Conservation (phyloP, 2,113 vertebrate genomes). For the Morone saxatilis region DNA sequence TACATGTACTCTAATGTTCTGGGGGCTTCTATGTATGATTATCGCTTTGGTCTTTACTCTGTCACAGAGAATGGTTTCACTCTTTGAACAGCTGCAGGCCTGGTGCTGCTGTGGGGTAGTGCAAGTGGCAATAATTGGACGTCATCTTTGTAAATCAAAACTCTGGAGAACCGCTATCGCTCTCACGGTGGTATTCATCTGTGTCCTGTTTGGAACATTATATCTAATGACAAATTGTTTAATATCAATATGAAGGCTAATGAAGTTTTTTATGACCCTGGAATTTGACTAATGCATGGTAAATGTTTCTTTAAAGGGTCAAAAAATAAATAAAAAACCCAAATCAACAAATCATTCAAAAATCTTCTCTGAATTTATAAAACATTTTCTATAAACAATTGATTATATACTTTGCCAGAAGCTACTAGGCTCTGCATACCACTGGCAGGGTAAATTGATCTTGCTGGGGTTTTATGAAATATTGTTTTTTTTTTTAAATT, state of each 20-base stretch:
- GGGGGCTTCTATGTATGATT: conserved; percentile 25
- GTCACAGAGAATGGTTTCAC: not conserved
- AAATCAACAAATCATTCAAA: conserved; percentile 15
- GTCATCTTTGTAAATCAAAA: not conserved
- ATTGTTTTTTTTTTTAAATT: conserved; percentile 38
- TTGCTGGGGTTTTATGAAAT: conserved; percentile 49
- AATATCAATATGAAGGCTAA: not conserved
- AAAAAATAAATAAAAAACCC: not conserved
- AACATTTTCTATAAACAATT: conserved; percentile 34
- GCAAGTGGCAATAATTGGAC: conserved; percentile 5
- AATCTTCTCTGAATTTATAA: conserved; percentile 36
- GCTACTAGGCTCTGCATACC: conserved; percentile 7
- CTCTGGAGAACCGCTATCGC: not conserved
- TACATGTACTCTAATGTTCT: conserved; percentile 14
- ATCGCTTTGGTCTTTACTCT: not conserved
- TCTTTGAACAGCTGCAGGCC: not conserved
- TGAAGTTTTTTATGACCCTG: not conserved
- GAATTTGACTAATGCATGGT: not conserved
- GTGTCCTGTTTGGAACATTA: not conserved
- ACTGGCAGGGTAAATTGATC: conserved; percentile 41
- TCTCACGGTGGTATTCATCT: not conserved
- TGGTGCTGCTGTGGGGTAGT: not conserved
- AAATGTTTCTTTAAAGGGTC: conserved; percentile 14
- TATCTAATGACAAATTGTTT: not conserved
- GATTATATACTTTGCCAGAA: conserved; percentile 34